Evolutionary conservation across 1,140 invertebrate species (phyloP).

Genomic region (Meloidogyne exigua): DNA sequence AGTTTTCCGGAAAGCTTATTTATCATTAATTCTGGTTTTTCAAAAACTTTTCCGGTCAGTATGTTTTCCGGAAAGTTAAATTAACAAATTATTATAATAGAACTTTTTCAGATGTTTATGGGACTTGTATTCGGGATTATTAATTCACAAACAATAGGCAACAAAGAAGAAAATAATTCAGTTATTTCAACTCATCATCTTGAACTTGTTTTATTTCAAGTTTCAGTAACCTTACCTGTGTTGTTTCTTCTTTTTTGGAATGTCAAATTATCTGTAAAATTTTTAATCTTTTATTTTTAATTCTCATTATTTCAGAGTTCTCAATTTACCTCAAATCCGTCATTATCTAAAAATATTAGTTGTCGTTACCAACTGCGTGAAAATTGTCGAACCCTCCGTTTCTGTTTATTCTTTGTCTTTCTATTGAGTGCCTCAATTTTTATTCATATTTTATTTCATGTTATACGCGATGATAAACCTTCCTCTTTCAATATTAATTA

Average conservation of each 20-base stretch:
- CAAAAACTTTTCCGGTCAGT: not conserved
- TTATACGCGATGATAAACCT: not conserved
- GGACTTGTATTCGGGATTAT: not conserved
- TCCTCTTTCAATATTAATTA: not conserved
- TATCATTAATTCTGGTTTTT: not conserved
- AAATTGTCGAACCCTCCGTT: not conserved
- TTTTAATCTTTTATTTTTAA: too few species aligned
- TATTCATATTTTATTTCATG: not conserved
- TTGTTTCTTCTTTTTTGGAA: not conserved
- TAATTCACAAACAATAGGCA: not conserved
- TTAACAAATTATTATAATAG: not conserved
- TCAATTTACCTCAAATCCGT: not conserved
- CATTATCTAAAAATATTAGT: not conserved
- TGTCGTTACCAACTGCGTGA: conserved; percentile 17
- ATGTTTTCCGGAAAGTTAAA: not conserved
- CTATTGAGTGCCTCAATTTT: not conserved
- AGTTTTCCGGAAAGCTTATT: not conserved
- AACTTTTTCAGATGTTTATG: not conserved
- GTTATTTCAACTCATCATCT: not conserved
- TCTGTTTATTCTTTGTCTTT: not conserved
- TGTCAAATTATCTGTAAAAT: not conserved
- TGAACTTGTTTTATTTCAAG: not conserved
- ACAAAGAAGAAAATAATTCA: not conserved
- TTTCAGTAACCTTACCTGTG: not conserved
- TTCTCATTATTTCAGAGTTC: too few species aligned